Conservation (phyloP, 92 coral and sea anemone genomes). For the Bergia sp. region DNA sequence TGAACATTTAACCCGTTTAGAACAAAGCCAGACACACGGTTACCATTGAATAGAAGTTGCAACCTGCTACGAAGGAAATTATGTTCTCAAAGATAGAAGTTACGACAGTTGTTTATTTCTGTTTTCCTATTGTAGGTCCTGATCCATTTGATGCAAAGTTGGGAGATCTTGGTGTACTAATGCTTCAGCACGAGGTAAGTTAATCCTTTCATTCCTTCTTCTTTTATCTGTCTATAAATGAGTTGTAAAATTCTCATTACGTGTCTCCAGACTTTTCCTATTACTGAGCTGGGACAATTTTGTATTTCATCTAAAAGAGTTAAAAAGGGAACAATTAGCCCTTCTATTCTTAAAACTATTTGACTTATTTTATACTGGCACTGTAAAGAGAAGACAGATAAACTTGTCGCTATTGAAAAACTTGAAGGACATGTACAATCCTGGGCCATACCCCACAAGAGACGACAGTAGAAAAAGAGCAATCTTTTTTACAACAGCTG, state of each 20-base stretch:
- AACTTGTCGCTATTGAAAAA: no score
- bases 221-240: neutral
- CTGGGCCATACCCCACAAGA: no score
- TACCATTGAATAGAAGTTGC: neutral
- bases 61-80: neutral
- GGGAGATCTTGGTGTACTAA: constrained; percentile 60
- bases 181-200: constrained; percentile 51
- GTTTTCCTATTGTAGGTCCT: neutral
- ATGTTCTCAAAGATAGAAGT: no score
- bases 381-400: neutral
- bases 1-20: neutral
- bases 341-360: no score
- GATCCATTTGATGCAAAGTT: constrained; percentile 51
- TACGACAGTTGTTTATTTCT: neutral
- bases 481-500: no score
- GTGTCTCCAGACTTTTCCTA: neutral
- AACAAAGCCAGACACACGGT: neutral
- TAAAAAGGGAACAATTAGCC: no score
- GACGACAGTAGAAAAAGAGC: no score
- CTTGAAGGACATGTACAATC: no score
- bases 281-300: neutral
- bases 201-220: neutral
- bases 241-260: neutral
- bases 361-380: neutral
- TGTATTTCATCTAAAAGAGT: neutral